These are phyloP conservation scores for Diaphora mendica DNA, from an alignment of 2,888 invertebrate genomes.

Conservation along the genomic window DNA sequence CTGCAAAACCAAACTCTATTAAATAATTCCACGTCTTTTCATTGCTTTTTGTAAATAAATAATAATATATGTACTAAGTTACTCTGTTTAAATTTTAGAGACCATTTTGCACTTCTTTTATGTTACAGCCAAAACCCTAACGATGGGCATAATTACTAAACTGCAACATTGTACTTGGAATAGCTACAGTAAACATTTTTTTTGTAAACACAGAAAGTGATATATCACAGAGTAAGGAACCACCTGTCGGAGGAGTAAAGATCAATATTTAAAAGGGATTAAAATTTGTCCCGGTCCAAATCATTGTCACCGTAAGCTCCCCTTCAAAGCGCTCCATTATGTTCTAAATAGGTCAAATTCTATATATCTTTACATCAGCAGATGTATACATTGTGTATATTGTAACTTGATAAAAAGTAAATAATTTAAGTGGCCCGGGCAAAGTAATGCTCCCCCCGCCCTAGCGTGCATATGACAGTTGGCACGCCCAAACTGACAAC, in stretches of 20 bases:
- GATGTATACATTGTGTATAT: constrained; percentile 36
- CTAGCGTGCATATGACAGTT: constrained; percentile 64
- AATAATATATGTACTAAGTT: too few relatives aligned
- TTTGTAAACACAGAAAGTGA: neutral
- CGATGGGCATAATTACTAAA: neutral
- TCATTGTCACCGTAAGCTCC: constrained; percentile 58
- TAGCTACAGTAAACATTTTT: neutral
- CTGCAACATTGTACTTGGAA: neutral
- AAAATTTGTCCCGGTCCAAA: constrained; percentile 46
- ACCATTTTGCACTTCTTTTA: neutral
- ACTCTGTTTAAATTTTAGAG: neutral
- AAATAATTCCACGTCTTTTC: too few relatives aligned
- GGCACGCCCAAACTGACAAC: constrained; percentile 67
- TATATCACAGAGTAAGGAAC: constrained; percentile 29
- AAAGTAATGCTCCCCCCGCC: constrained; percentile 65
- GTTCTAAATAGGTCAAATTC: constrained; percentile 66
- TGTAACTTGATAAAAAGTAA: constrained; percentile 60
- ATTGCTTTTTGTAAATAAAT: too few relatives aligned
- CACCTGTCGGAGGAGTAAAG: constrained; percentile 42
- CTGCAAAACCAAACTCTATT: neutral
- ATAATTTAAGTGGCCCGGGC: constrained; percentile 64
- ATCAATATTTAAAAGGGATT: constrained; percentile 49
- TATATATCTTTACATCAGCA: constrained; percentile 56
- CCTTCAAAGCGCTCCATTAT: constrained; percentile 45
- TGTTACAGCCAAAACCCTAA: constrained; percentile 15